These are phyloP conservation scores for Macquaria australasica DNA, from an alignment of 2,113 vertebrate genomes.

Conservation along the genomic window DNA sequence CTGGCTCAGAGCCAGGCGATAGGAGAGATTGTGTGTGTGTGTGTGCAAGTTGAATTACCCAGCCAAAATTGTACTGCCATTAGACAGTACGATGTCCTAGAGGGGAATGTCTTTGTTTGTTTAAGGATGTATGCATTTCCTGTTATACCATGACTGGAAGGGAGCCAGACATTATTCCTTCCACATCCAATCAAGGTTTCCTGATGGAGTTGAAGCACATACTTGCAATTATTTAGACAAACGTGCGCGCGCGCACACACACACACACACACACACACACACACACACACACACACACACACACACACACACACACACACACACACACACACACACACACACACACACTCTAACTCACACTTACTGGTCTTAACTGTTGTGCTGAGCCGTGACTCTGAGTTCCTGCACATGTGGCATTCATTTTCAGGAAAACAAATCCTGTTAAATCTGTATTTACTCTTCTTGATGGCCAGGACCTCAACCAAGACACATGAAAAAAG, in stretches of 20 bases:
- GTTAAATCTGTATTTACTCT: conserved; percentile 76
- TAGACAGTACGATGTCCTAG: conserved; percentile 55
- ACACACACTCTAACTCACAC: conserved; percentile 50
- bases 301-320: background rate
- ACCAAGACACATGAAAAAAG: conserved; percentile 32
- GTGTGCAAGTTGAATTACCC: conserved; percentile 37
- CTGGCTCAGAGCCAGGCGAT: conserved; percentile 50
- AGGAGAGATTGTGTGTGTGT: conserved; percentile 33
- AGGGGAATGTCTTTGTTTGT: conserved; percentile 64
- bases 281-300: conserved; percentile 34
- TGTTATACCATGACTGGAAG: conserved; percentile 63
- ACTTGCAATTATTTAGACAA: conserved; percentile 60
- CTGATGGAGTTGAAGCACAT: conserved; percentile 46
- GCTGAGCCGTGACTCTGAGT: conserved; percentile 76
- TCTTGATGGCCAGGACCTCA: conserved; percentile 54
- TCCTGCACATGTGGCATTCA: conserved; percentile 80
- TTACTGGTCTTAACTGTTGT: conserved; percentile 70
- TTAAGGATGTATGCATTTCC: conserved; percentile 67
- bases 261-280: conserved; percentile 37
- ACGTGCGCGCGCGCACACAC: too few species aligned
- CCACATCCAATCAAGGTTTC: conserved; percentile 57
- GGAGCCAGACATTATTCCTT: conserved; percentile 63
- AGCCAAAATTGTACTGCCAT: conserved; percentile 51
- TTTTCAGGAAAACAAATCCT: conserved; percentile 76
- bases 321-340: conserved; percentile 29